A percentile compares a stretch with the other conserved stretches of the same genome.
Conservation (phyloP, 2,113 vertebrate species). For the Oryzias woworae region DNA sequence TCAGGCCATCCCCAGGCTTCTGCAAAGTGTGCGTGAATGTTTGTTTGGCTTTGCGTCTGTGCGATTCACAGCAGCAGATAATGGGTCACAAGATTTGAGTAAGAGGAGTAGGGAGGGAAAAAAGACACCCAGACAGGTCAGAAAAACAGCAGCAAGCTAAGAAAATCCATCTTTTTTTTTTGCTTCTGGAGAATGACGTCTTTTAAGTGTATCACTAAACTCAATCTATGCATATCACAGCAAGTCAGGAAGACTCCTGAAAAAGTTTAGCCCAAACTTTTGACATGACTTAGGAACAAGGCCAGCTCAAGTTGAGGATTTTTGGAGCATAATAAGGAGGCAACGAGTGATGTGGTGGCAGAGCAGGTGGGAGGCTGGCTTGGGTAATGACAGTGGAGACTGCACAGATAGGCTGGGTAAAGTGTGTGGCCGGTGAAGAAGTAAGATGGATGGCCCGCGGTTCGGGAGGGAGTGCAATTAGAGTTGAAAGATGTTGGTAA, state of each 20-base stretch:
- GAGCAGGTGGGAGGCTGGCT: conserved; percentile 9
- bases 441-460: conserved; percentile 7
- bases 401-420: background rate
- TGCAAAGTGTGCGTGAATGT: conserved; percentile 23
- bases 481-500: conserved; percentile 3
- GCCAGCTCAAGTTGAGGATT: background rate
- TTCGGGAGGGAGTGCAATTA: conserved; percentile 5
- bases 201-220: background rate
- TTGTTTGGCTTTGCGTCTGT: conserved; percentile 20
- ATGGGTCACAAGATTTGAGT: conserved; percentile 24
- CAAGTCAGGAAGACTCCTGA: background rate
- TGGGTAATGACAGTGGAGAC: conserved; percentile 1
- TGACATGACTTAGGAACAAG: background rate
- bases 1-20: conserved; percentile 55
- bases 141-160: conserved; percentile 7
- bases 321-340: background rate
- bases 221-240: background rate
- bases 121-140: conserved; percentile 11
- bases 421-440: background rate
- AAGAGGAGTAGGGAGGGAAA: conserved; percentile 5
- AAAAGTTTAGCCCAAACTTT: background rate
- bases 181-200: too few relatives aligned
- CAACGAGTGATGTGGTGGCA: conserved; percentile 7
- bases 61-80: conserved; percentile 11
- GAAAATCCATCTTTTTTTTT: too few relatives aligned